Base-by-base conservation (phyloP, 2,113 vertebrate genomes). In the Turdus rufiventris region DNA sequence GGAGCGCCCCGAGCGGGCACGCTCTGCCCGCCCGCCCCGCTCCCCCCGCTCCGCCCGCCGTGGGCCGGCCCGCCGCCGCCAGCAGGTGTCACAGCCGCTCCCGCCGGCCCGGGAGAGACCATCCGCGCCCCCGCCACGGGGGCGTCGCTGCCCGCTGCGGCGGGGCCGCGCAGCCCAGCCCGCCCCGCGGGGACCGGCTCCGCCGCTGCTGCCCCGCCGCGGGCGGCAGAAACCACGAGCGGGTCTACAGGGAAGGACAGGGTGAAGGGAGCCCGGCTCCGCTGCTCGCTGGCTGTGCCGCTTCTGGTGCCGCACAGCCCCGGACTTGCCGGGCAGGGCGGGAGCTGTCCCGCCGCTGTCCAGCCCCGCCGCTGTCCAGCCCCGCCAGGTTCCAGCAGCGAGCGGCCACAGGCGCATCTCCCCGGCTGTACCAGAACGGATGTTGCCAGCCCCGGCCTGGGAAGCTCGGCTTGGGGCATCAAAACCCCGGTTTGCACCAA, bases 251-350 rank as follows among this genome's bases (percentile, higher is more conserved):
- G 23, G 8, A 11, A 14, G 38, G 14, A 3, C 3, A 14, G 20
- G 13, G 47, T 12, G 17, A 42, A 20, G 25, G 21, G 9, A 56
- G 34, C 12, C 4, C 6, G 4, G 65, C 4, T 10, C 4, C 18
- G 54, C 36, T 18, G 18, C 8, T 20, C 4, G 1, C 31, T 34
- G 9, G 47, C 40, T 28, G 20, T 1, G 2, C 5, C 2, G 34
- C 18, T 12, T 13, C 63, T 26, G 57, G 29, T 16, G 78, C 40
- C 74, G 6, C n/a, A 1, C 19, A 5, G 78, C 53, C 12, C 45
- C 71, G 14, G 45, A 13, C n/a, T 7, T 16, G 48, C 28, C 10
- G 48, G 54, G 31, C 63, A 31, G 33, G 33, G 82, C 54, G 18
- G 88, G 63, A 61, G 71, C 70, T 56, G 78, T 56, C 87, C 87